Percentiles rank a stretch among this genome's conserved stretches.
Conservation (phyloP, 2,888 invertebrate genomes). For the Sinotaia quadrata region DNA sequence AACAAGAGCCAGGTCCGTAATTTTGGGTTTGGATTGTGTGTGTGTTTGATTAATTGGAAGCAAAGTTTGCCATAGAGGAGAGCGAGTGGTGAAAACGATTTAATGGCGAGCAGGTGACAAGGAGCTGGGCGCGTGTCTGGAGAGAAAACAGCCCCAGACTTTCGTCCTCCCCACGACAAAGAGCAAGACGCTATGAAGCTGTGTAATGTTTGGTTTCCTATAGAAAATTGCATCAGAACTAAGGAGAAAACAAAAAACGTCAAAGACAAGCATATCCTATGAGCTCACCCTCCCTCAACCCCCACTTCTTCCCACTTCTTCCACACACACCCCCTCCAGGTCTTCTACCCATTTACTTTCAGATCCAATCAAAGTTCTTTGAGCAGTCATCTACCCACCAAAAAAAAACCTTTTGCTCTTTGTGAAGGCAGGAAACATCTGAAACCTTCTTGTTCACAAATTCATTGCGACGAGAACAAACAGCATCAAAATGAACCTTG, state of each 20-base stretch:
- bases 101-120: slow-evolving; percentile 22
- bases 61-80: slow-evolving; percentile 2
- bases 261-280: neutral
- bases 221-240: slow-evolving; percentile 14
- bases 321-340: neutral
- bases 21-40: slow-evolving; percentile 20
- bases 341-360: neutral
- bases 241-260: slow-evolving; percentile 9
- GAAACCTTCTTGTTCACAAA: slow-evolving; percentile 1
- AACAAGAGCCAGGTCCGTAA: slow-evolving; percentile 21
- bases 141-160: slow-evolving; percentile 8
- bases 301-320: neutral
- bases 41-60: slow-evolving; percentile 23
- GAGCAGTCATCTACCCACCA: neutral
- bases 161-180: slow-evolving; percentile 1
- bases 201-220: slow-evolving; percentile 20
- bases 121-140: slow-evolving; percentile 14
- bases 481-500: slow-evolving; percentile 1
- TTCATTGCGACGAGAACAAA: slow-evolving; percentile 6
- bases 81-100: neutral
- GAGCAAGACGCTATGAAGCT: neutral
- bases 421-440: slow-evolving; percentile 8
- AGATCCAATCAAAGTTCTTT: neutral
- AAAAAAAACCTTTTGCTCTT: slow-evolving; percentile 1
- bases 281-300: neutral